Conservation (phyloP, 2,888 invertebrate genomes). For the Coenonympha arcania region DNA sequence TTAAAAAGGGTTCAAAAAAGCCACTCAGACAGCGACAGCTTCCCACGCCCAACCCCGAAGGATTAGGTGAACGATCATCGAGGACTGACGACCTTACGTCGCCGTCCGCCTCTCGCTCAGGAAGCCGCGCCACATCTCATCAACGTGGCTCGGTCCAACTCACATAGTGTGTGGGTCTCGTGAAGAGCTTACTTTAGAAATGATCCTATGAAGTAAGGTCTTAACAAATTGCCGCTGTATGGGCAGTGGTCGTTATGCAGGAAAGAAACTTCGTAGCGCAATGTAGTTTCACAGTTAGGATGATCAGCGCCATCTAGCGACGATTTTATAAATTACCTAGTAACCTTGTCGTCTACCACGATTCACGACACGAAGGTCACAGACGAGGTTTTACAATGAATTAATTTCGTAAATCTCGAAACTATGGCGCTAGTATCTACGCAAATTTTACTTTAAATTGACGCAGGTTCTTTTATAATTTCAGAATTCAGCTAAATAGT, state of each 20-base stretch:
- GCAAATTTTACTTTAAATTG: no score
- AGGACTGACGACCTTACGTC: slow-evolving; percentile 29
- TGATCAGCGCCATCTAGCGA: not conserved
- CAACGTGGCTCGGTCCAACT: slow-evolving; percentile 34
- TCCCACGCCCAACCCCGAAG: slow-evolving; percentile 30
- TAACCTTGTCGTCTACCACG: no score
- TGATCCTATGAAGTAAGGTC: slow-evolving; percentile 40
- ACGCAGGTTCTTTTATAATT: no score
- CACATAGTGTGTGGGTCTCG: slow-evolving; percentile 35
- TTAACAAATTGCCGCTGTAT: slow-evolving; percentile 13
- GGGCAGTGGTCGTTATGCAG: not conserved
- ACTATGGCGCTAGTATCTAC: no score
- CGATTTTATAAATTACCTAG: not conserved
- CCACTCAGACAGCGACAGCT: slow-evolving; percentile 37
- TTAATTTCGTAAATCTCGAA: no score
- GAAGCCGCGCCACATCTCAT: slow-evolving; percentile 38
- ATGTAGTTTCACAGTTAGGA: not conserved
- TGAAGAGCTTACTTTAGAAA: slow-evolving; percentile 42
- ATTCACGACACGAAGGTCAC: no score
- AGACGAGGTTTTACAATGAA: no score
- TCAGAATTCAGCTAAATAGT: no score
- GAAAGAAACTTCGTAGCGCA: not conserved
- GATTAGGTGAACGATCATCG: slow-evolving; percentile 39
- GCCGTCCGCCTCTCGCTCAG: slow-evolving; percentile 37
- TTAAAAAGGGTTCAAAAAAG: slow-evolving; percentile 10